Evolutionary conservation across 1,140 invertebrate genomes (phyloP), one percentile per base, ranked within the genome.

Genomic region (Bombus pascuorum): DNA sequence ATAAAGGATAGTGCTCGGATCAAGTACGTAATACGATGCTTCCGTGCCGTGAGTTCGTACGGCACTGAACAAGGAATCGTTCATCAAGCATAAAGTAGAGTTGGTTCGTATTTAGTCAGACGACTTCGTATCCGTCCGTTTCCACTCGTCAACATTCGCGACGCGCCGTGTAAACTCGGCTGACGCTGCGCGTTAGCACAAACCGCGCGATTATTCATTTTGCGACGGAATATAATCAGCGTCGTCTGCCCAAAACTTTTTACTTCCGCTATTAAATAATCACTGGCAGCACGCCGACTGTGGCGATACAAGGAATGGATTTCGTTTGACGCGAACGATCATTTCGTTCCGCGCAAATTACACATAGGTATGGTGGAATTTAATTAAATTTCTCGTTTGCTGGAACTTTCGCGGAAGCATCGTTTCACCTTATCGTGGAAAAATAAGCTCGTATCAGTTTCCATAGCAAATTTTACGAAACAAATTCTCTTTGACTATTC

Each of bases 121-220:
- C 44, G 6, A 2, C 44, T 53, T 76, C 62, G 72, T 6, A 4
- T 22, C 1, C 18, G 22, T 34, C 28, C 79, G 79, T 3, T 37
- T 2, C 0, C 2, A 4, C 1, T 75, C 81, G 73, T 53, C 12
- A 18, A 6, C 6, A 9, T n/a, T 66, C 66, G 75, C 4, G n/a
- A 12, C 4, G 6, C 44, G 22, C 53, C 81, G 73, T 1, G 62
- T 47, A n/a, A 9, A 32, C 1, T 57, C 42, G 81, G 6, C 18
- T 32, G 8, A 28, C 28, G 42, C 59, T n/a, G 42, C 72, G 42
- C 42, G 39, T 66, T 70, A 32, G 1, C 34, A 42, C 42, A 57
- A 85, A 73, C 47, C 57, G 83, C 68, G 83, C 53, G 83, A 65
- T 81, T 66, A 81, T 81, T 85, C 78, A 34, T 81, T 32, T 73